Percentiles rank a stretch among this genome's conserved stretches.
phyloP scores from a whole-genome alignment of 2,797 vertebrate species.

The Selene dorsalis region DNA sequence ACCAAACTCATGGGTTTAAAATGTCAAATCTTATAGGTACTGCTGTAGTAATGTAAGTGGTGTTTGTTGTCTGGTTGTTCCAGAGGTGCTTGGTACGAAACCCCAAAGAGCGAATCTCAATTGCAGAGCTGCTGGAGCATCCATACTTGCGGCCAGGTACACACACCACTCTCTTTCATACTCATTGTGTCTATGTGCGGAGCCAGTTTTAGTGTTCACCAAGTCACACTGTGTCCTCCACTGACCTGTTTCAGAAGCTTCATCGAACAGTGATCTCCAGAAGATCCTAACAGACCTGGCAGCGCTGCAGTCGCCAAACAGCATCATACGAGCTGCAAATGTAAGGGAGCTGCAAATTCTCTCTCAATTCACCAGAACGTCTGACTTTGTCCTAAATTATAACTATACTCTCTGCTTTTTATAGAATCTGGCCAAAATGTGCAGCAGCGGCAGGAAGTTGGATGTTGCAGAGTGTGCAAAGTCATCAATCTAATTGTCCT shows the following conservation, averaged over 20 bases:
- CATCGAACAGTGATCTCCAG: conserved; percentile 86
- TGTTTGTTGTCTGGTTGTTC: conserved; percentile 5
- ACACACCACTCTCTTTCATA: not conserved
- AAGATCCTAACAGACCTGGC: conserved; percentile 92
- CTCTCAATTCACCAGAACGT: not conserved
- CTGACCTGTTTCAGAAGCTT: conserved; percentile 50
- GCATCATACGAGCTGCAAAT: conserved; percentile 92
- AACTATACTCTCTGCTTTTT: conserved; percentile 30
- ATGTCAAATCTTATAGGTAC: not conserved
- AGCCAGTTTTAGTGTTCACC: not conserved
- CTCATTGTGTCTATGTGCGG: not conserved
- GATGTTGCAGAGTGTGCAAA: conserved; percentile 92
- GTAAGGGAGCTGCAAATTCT: conserved; percentile 78
- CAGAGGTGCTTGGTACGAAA: conserved; percentile 92
- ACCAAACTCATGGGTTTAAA: not conserved
- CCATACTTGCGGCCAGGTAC: conserved; percentile 93
- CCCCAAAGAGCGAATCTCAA: conserved; percentile 92
- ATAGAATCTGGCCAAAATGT: conserved; percentile 95
- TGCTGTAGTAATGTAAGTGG: not conserved
- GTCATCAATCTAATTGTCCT: conserved; percentile 70
- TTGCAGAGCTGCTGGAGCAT: conserved; percentile 91
- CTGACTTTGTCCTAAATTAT: not conserved
- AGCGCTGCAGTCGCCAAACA: conserved; percentile 94
- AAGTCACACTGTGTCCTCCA: not conserved
- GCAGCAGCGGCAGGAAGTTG: conserved; percentile 88